Evolutionary conservation across 35 echinoderm and acorn worm species (phyloP), one percentile per base, ranked within the genome.

Genomic region (Apostichopus californicus): DNA sequence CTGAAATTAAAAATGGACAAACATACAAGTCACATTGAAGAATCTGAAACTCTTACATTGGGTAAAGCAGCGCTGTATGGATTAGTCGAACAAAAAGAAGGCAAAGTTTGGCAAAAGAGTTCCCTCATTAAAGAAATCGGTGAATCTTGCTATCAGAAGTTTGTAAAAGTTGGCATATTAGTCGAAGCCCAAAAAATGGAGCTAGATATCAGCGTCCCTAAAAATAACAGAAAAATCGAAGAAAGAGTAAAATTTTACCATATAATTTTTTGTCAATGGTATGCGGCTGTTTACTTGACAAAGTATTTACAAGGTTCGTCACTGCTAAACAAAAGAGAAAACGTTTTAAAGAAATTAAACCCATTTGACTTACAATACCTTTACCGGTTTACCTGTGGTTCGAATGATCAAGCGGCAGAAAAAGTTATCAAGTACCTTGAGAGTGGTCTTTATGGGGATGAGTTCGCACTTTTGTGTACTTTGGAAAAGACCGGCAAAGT

Each of bases 361-460:
- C 86, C 86, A n/a, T 89, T 89, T 89, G 86, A 89, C 54, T 89
- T 72, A 54, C 86, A 89, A 72, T 89, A 89, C 34, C 68, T 89
- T 52, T 89, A 89, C 34, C 58, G 60, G 15, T 89, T 89, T 72
- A 89, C 68, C 0, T 89, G 86, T 89, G 86, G 86, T 72, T 72
- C 54, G 13, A 72, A 73, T 63, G 2, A 28, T 1, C 26, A 5
- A 66, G 86, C 86, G 18, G 86, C 63, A 72, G 28, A 89, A 15
- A 89, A 46, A 21, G 22, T 89, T 10, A 89, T 89, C 17, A 23
- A 60, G 5, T 89, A 89, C 64, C 9, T 89, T 5, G 1, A 89
- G n/a, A 89, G 86, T 52, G 68, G 68, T 13, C 12, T 9, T 11
- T 28, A 89, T 15, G 86, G 86, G 17, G 86, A 89, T 46, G 63